These are phyloP conservation scores for Radopholus similis DNA, from an alignment of 1,140 invertebrate genomes.

Conservation along the genomic window DNA sequence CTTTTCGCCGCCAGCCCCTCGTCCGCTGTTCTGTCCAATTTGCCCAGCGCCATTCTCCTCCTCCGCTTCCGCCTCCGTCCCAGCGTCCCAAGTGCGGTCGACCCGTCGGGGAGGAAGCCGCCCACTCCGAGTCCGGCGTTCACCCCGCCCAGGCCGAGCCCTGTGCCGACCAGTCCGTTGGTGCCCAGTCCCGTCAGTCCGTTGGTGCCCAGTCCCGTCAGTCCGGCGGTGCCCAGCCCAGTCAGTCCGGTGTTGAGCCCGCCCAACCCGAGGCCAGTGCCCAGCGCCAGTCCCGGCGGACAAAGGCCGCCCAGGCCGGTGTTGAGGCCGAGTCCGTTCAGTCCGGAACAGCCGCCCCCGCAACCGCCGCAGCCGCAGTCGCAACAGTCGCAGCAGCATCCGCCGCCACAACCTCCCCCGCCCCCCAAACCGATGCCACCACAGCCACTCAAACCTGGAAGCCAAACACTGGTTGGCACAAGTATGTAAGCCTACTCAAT, in stretches of 20 bases:
- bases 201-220: background rate
- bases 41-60: too few species aligned
- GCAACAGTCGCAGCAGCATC: background rate
- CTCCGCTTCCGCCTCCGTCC: conserved; percentile 2
- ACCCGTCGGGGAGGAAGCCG: conserved; percentile 14
- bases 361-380: background rate
- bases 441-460: background rate
- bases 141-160: background rate
- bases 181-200: conserved; percentile 2
- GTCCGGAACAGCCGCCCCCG: background rate
- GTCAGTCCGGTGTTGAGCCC: background rate
- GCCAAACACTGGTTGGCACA: background rate
- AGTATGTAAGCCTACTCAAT: background rate
- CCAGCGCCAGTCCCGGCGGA: conserved; percentile 4
- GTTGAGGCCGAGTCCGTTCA: too few species aligned
- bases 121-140: background rate
- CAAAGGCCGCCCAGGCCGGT: background rate
- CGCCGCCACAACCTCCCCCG: background rate
- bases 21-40: too few species aligned
- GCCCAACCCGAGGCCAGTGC: background rate
- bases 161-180: background rate
- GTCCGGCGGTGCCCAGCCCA: background rate
- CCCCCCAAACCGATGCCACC: background rate
- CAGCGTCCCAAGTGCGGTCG: background rate
- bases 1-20: too few species aligned